These are phyloP conservation scores for Euwallacea similis DNA, from an alignment of 1,140 invertebrate genomes.

Conservation along the genomic window DNA sequence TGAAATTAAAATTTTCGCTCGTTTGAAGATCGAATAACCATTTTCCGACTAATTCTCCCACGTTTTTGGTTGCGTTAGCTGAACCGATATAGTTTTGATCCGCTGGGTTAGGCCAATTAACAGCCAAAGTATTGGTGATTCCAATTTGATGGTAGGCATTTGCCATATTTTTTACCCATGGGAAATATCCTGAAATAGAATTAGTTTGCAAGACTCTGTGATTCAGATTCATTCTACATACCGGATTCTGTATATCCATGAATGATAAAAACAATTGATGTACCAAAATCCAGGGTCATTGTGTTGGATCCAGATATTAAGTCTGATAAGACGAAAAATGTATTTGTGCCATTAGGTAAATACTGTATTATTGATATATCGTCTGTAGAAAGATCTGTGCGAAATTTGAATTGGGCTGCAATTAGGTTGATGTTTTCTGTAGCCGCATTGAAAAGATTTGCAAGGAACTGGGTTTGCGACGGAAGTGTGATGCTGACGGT, in stretches of 20 bases:
- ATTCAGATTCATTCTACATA: background rate
- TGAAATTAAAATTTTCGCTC: constrained; percentile 30
- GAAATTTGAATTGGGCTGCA: background rate
- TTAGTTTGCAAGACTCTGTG: background rate
- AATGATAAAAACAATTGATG: constrained; percentile 35
- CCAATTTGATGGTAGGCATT: constrained; percentile 33
- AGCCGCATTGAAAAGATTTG: background rate
- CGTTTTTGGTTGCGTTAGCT: constrained; percentile 31
- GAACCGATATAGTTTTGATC: constrained; percentile 35
- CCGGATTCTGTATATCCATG: constrained; percentile 33
- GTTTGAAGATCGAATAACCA: constrained; percentile 49
- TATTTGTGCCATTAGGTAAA: background rate
- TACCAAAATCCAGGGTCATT: background rate
- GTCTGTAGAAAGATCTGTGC: background rate
- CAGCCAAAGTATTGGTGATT: constrained; percentile 35
- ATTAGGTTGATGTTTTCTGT: background rate
- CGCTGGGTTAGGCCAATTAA: constrained; percentile 40
- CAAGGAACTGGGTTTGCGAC: background rate
- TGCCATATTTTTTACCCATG: constrained; percentile 33
- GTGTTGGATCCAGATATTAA: too few relatives aligned
- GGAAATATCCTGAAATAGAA: constrained; percentile 18
- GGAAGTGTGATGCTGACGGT: too few relatives aligned
- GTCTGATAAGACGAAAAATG: too few relatives aligned
- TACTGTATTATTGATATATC: constrained; percentile 2
- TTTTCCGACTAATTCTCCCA: constrained; percentile 37